Evolutionary conservation across 2,113 vertebrate genomes (phyloP), one percentile per base, ranked within the genome.

Genomic region (Neogale vison): DNA sequence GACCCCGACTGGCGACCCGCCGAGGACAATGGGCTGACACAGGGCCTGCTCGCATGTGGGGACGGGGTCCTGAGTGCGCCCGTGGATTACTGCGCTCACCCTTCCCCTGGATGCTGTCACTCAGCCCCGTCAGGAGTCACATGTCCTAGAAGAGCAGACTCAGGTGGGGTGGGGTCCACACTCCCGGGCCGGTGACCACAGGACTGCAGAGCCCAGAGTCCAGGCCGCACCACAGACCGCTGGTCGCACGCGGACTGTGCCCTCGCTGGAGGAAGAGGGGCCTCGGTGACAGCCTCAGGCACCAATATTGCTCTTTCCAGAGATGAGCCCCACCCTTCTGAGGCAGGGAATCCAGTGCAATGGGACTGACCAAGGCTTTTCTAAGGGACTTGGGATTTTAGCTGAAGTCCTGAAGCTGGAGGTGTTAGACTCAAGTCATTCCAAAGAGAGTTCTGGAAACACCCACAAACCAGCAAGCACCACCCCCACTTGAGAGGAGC

Each of bases 11-110:
- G 71, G n/a, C 1, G 1, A 42, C 36, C 42, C 0, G 1, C 36
- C 4, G 9, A 36, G 0, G 1, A 65, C 36, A 21, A 17, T 21
- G 26, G 83, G 52, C 42, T 52, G 77, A 63, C 9, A 0, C 26
- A 2, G 4, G 67, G 34, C 3, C 57, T 24, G n/a, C 7, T 9
- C 0, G 0, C 1, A 0, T 14, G 65, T 1, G 0, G 7, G 21
- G 20, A 7, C n/a, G 39, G 12, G 18, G 39, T 4, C 67, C 87
- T 15, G 2, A 9, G 12, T 1, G 0, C 6, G 9, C 80, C 0
- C 0, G 1, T 1, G 3, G 26, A 0, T 39, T 2, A 3, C 4
- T 10, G 8, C 11, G 0, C 12, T 15, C 26, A 7, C 20, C 4
- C 67, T 61, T 65, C 59, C n/a, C 50, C 71, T 15, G 7, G 23